phyloP scores from a whole-genome alignment of 2,888 invertebrate species.

The Dendrolimus houi region DNA sequence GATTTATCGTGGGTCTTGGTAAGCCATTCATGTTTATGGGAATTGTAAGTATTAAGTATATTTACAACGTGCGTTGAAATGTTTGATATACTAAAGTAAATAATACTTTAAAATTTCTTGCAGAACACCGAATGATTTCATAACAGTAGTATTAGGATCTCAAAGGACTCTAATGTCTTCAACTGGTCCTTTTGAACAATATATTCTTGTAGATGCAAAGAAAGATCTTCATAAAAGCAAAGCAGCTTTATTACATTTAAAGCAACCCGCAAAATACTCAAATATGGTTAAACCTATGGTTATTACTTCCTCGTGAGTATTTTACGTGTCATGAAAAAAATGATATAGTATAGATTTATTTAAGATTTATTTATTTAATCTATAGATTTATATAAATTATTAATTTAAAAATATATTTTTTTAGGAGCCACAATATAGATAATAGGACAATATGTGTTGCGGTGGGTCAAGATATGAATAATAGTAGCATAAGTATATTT shows the following conservation, averaged over 20 bases:
- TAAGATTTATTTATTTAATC: too few species aligned
- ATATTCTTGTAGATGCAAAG: conserved; percentile 77
- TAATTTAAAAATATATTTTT: conserved; percentile 21
- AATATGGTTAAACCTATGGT: conserved; percentile 81
- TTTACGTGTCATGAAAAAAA: background rate
- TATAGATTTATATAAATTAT: too few species aligned
- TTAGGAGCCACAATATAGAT: conserved; percentile 36
- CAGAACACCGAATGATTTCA: conserved; percentile 75
- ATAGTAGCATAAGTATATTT: conserved; percentile 67
- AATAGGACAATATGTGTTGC: conserved; percentile 77
- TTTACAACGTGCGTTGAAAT: background rate
- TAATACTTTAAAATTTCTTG: conserved; percentile 16
- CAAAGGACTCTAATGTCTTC: conserved; percentile 75
- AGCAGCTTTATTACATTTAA: conserved; percentile 79
- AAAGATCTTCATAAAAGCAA: conserved; percentile 75
- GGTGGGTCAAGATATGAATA: conserved; percentile 70
- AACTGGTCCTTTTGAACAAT: conserved; percentile 82
- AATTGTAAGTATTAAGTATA: conserved; percentile 36
- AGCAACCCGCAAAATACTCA: conserved; percentile 73
- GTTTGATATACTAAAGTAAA: background rate
- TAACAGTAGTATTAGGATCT: conserved; percentile 81
- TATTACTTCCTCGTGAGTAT: conserved; percentile 64
- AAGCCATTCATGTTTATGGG: conserved; percentile 71
- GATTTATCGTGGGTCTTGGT: conserved; percentile 81
- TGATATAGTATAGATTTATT: too few species aligned